Base-by-base conservation (phyloP, 92 coral and sea anemone species). In the Epizoanthus illoricatus region DNA sequence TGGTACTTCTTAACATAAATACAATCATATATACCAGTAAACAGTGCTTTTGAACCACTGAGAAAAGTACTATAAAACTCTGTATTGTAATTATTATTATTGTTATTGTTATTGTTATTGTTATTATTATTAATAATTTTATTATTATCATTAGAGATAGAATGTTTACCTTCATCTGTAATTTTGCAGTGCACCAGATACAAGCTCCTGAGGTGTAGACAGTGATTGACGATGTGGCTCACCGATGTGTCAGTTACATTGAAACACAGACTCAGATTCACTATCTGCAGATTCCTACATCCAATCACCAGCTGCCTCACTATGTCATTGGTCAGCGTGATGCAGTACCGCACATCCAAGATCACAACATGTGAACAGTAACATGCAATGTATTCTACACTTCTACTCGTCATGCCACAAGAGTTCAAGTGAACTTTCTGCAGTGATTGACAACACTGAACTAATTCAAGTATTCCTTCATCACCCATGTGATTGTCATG, bases 221-320 rank as follows among this genome's bases (percentile, higher is more conserved):
- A 97, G 39, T 88, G 71, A 52, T 65, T 70, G 43, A 84, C 74
- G 18, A 97, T 97, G 40, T 90, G 89, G 12, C 42, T 83, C 42
- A 88, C 83, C 7, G 98, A 86, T 1, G n/a, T 56, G 69, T 97
- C 99, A 41, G 97, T 97, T 73, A 97, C 92, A 60, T 87, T 81
- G 85, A 85, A 85, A 83, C 99, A 97, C 64, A 97, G 87, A 71
- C 99, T 92, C 63, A 97, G 85, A 73, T 97, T 97, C 76, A 97
- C 74, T 40, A 86, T 83, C 49, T 73, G 84, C 55, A 97, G 86
- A 55, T 81, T 73, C 4, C 65, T 84, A 59, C 98, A 93, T 5
- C 90, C 78, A 7, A 59, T 67, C 3, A 90, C 94, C 19, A 97
- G 73, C 39, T 88, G 85, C 43, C 76, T 64, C n/a, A 97, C 94